Percentiles rank a stretch among this genome's conserved stretches.
Conservation (phyloP, 2,113 vertebrate genomes). For the Malurus melanocephalus region DNA sequence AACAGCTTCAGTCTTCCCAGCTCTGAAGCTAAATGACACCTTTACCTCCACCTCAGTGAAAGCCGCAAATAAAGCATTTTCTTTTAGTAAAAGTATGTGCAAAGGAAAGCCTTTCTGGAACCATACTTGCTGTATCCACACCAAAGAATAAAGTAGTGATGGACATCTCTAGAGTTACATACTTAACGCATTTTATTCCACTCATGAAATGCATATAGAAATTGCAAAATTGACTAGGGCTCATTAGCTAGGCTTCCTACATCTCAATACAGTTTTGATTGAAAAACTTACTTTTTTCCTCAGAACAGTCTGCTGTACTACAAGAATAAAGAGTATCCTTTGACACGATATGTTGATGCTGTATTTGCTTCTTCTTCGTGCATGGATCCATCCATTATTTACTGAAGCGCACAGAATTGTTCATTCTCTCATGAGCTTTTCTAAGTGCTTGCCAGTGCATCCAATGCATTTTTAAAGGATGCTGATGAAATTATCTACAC, state of each 20-base stretch:
- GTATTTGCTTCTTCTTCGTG: background rate
- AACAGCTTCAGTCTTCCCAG: background rate
- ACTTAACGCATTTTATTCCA: background rate
- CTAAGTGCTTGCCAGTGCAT: background rate
- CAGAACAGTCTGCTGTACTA: background rate
- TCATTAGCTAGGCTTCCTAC: background rate
- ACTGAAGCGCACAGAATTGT: background rate
- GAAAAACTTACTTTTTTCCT: background rate
- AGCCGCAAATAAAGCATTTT: background rate
- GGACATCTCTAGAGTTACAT: background rate
- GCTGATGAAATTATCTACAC: slow-evolving; percentile 11
- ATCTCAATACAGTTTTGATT: background rate
- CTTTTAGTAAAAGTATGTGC: background rate
- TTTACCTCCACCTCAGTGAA: background rate
- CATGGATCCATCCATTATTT: background rate
- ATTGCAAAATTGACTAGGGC: background rate
- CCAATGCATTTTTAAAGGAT: background rate
- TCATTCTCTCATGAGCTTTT: slow-evolving; percentile 3
- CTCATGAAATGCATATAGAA: background rate
- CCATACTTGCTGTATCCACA: background rate
- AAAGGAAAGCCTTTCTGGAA: background rate
- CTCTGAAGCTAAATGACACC: background rate
- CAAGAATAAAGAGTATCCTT: background rate
- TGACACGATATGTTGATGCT: background rate
- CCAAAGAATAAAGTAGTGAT: background rate